phyloP scores from a whole-genome alignment of 2,797 vertebrate genomes.

The Caiman crocodilus region DNA sequence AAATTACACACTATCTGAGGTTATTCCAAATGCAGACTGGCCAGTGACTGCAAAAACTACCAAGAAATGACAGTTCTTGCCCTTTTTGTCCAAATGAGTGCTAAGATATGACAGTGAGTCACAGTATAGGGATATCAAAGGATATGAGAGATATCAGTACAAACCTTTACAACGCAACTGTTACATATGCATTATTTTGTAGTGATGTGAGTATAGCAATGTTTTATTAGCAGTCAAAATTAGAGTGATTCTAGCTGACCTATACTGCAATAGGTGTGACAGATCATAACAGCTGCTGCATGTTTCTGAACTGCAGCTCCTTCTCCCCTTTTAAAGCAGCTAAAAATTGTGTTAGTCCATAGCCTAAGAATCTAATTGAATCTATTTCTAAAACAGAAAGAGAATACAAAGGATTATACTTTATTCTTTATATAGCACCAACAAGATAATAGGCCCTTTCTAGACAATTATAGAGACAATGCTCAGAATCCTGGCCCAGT shows the following conservation, averaged over 20 bases:
- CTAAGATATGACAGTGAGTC: background rate
- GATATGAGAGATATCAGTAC: too few species aligned
- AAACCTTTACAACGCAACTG: too few species aligned
- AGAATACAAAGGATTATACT: background rate
- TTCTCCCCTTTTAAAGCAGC: too few species aligned
- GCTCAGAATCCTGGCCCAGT: background rate
- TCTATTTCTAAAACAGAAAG: background rate
- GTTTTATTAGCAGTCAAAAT: too few species aligned
- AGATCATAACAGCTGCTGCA: too few species aligned
- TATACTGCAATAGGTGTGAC: too few species aligned
- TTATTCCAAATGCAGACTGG: background rate
- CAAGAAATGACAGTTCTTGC: background rate
- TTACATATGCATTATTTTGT: too few species aligned
- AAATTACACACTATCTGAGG: background rate
- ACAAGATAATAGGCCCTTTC: background rate
- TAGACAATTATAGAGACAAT: background rate
- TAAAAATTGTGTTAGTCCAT: too few species aligned
- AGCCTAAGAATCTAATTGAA: background rate
- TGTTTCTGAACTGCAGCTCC: too few species aligned
- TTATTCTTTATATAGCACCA: background rate
- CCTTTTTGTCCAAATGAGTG: background rate
- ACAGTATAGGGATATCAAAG: too few species aligned
- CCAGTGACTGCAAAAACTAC: background rate
- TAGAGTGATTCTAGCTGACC: too few species aligned
- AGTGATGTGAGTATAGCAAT: too few species aligned